Base-by-base conservation (phyloP, 1,140 invertebrate species). In the Drosophila kikkawai region DNA sequence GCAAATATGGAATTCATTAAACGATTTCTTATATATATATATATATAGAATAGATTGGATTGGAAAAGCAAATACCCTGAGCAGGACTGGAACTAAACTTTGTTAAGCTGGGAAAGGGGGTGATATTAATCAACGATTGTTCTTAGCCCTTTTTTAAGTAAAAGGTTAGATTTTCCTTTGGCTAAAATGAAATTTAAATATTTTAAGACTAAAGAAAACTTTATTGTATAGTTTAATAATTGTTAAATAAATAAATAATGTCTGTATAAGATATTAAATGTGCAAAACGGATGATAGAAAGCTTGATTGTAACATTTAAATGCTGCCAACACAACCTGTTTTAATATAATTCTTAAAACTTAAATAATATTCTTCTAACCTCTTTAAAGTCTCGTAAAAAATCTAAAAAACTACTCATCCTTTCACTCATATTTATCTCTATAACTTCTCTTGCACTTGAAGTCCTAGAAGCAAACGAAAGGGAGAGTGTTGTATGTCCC, bases 391-490 rank as follows among this genome's bases (percentile, higher is more conserved):
- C 11, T 8, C 13, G 3, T 19, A 17, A 5, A 17, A 51, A 7
- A 34, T 36, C 0, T 13, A 13, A 5, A 13, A n/a, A 13, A 34
- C 8, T 66, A 17, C 0, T 34, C n/a, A n/a, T 19, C 4, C 6
- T 19, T 39, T 67, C 42, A 15, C 34, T 56, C 17, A 81, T 75
- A 84, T 69, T 80, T 88, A 75, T 36, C 29, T 11, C 65, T 65
- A 88, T 84, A 84, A 79, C 80, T 90, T 64, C 73, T 73, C 39
- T 66, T 63, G 74, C 74, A 70, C 73, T 78, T 87, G 68, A 66
- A 74, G 60, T 13, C 61, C 67, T 5, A 17, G 55, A 7, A 32
- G 37, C 19, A 5, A 59, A 6, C 12, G 68, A 74, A 73, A 60
- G 53, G 45, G 44, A 63, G 50, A 57, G 61, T 53, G 32, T 17